Percentiles rank a stretch among this genome's conserved stretches.
phyloP scores from a whole-genome alignment of 2,797 vertebrate genomes.

The Ispidina picta region DNA sequence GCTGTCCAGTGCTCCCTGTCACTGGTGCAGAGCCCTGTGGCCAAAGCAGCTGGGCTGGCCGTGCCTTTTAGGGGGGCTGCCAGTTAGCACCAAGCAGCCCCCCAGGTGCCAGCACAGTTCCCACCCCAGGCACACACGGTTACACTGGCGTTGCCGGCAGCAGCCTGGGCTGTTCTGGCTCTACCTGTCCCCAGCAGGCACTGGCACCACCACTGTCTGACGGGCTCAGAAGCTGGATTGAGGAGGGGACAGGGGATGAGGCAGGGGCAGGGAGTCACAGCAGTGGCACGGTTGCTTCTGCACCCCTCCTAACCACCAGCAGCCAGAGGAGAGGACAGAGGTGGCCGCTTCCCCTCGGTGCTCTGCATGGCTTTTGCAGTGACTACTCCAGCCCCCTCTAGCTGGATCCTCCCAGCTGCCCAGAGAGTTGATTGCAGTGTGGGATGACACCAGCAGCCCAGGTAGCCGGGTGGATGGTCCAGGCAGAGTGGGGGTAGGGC shows the following conservation, averaged over 20 bases:
- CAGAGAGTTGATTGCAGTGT: background rate
- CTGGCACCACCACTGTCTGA: background rate
- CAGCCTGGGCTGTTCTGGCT: background rate
- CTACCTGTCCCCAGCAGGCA: background rate
- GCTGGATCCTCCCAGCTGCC: fast-evolving
- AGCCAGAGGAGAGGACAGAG: background rate
- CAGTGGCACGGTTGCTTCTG: background rate
- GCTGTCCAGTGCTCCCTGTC: background rate
- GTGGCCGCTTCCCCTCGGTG: background rate
- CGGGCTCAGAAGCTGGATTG: too few species aligned
- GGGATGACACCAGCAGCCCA: too few species aligned
- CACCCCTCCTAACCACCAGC: background rate
- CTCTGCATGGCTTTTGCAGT: background rate
- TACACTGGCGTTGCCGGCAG: fast-evolving
- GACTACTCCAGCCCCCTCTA: background rate
- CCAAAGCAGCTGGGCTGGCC: background rate
- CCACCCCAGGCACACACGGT: fast-evolving
- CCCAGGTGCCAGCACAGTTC: background rate
- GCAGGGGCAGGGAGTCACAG: background rate
- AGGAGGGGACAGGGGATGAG: too few species aligned
- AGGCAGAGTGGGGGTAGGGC: background rate
- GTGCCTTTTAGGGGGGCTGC: fast-evolving
- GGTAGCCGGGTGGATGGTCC: background rate
- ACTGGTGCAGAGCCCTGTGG: background rate
- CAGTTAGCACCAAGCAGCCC: background rate